Conservation (phyloP, 2,888 invertebrate genomes). For the Lasioglossum morio region DNA sequence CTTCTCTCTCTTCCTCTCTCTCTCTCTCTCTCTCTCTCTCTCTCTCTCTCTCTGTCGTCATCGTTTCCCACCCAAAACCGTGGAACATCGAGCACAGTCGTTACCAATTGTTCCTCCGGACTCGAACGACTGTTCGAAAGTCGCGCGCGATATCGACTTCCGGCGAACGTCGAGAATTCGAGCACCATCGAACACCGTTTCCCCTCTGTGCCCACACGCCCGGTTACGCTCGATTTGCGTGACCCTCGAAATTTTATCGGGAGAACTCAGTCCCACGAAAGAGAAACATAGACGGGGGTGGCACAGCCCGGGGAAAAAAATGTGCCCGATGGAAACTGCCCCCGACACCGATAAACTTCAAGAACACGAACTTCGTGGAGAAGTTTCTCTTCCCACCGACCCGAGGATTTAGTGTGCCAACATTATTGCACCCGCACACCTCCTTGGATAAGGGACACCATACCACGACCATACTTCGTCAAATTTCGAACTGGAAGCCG, state of each 20-base stretch:
- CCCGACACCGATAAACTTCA: slow-evolving; percentile 63
- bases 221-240: slow-evolving; percentile 77
- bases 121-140: slow-evolving; percentile 6
- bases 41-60: neutral
- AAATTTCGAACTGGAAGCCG: slow-evolving; percentile 22
- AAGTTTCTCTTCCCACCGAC: slow-evolving; percentile 61
- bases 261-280: slow-evolving; percentile 23
- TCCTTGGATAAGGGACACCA: slow-evolving; percentile 46
- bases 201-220: neutral
- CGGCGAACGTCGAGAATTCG: slow-evolving; percentile 36
- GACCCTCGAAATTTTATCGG: slow-evolving; percentile 59
- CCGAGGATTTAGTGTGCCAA: slow-evolving; percentile 65
- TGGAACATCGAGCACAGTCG: neutral
- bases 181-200: slow-evolving; percentile 20
- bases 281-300: slow-evolving; percentile 24
- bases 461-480: slow-evolving; percentile 4
- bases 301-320: slow-evolving; percentile 18
- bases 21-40: neutral
- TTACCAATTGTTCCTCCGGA: neutral
- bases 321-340: slow-evolving; percentile 61
- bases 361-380: slow-evolving; percentile 63
- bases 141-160: slow-evolving; percentile 16
- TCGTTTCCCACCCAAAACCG: neutral
- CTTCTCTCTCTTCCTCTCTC: too few relatives aligned
- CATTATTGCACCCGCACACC: slow-evolving; percentile 20